Percentiles rank a stretch among this genome's conserved stretches.
These are phyloP conservation scores for Labeo catla DNA, from an alignment of 2,113 vertebrate genomes.

Conservation along the genomic window DNA sequence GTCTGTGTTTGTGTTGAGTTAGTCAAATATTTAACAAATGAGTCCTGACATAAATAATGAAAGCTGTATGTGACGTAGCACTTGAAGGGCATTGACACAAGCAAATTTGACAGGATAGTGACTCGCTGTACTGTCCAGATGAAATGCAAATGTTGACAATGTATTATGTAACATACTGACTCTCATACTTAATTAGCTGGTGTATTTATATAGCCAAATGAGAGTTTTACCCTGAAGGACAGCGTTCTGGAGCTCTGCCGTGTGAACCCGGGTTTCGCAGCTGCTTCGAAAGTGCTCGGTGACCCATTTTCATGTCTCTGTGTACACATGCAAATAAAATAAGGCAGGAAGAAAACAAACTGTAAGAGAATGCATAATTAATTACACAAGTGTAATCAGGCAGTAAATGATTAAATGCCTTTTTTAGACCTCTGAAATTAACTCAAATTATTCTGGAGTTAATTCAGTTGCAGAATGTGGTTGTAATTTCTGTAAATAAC, in stretches of 20 bases:
- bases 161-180: not conserved
- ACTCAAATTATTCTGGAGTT: not conserved
- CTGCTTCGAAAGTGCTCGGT: constrained; percentile 55
- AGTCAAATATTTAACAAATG: constrained; percentile 38
- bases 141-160: not conserved
- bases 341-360: not conserved
- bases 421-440: not conserved
- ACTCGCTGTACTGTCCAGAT: not conserved
- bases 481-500: not conserved
- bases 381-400: not conserved
- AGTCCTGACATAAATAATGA: constrained; percentile 3
- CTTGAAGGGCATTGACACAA: not conserved
- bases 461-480: not conserved
- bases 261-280: constrained; percentile 76
- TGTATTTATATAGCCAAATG: constrained; percentile 12
- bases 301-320: constrained; percentile 61
- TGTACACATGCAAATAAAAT: constrained; percentile 5
- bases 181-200: not conserved
- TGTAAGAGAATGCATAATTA: not conserved
- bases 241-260: constrained; percentile 83
- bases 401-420: not conserved
- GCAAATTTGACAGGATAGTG: not conserved
- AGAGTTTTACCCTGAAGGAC: constrained; percentile 84
- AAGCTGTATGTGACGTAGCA: not conserved
- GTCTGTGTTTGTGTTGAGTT: not conserved